Percentiles rank a stretch among this genome's conserved stretches.
Conservation (phyloP, 2,797 vertebrate species). For the Dendrocincla fuliginosa region DNA sequence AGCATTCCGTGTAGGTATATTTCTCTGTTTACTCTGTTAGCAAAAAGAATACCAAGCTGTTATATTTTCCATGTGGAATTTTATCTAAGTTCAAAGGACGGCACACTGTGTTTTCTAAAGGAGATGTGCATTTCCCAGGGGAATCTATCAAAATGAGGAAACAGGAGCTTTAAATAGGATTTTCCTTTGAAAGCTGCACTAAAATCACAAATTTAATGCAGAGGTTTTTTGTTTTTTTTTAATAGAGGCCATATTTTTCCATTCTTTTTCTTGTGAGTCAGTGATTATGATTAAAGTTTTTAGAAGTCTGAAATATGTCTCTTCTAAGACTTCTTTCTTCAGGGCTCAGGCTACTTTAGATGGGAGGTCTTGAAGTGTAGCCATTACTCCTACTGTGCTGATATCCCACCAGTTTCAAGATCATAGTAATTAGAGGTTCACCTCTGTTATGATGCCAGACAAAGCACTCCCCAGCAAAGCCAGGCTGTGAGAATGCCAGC, state of each 20-base stretch:
- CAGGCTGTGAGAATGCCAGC: background rate
- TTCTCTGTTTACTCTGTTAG: background rate
- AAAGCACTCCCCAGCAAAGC: background rate
- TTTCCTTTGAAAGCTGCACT: background rate
- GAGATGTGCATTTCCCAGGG: background rate
- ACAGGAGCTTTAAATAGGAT: background rate
- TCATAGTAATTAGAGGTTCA: constrained; percentile 14
- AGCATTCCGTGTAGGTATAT: background rate
- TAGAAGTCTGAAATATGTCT: background rate
- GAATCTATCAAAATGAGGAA: constrained; percentile 25
- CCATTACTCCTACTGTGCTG: background rate
- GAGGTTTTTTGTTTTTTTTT: background rate
- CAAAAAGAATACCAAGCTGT: background rate
- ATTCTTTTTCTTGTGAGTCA: background rate
- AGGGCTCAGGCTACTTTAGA: background rate
- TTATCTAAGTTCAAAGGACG: background rate
- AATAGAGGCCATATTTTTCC: background rate
- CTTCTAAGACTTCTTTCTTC: background rate
- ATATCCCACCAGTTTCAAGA: background rate
- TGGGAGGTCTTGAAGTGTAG: constrained; percentile 8
- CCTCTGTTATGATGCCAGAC: background rate
- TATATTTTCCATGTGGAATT: background rate
- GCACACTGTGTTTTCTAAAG: background rate
- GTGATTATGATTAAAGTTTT: background rate
- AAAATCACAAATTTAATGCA: background rate